These are phyloP conservation scores for Adelges cooleyi DNA, from an alignment of 1,140 invertebrate species.

Conservation along the genomic window DNA sequence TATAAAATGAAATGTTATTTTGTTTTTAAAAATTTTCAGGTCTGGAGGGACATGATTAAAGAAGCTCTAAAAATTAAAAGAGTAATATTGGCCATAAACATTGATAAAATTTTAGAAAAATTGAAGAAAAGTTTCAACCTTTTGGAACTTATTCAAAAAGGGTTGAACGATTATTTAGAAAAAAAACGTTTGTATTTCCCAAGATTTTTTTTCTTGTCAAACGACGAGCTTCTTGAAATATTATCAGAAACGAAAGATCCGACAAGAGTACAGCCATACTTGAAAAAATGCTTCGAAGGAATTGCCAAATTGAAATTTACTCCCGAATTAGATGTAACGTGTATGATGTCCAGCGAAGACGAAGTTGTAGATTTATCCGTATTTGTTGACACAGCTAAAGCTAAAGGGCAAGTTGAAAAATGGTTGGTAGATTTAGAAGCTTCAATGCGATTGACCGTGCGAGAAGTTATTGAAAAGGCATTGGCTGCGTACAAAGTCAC, in stretches of 20 bases:
- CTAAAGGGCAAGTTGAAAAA: slow-evolving; percentile 93
- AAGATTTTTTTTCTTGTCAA: slow-evolving; percentile 93
- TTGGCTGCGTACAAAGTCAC: slow-evolving; percentile 54
- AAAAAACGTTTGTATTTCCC: slow-evolving; percentile 92
- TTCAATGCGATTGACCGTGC: slow-evolving; percentile 82
- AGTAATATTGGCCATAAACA: slow-evolving; percentile 74
- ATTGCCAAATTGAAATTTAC: slow-evolving; percentile 80
- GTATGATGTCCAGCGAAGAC: slow-evolving; percentile 80
- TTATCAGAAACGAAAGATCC: slow-evolving; percentile 95
- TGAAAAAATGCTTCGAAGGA: slow-evolving; percentile 94
- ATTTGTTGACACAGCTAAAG: slow-evolving; percentile 71
- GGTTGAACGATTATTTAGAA: slow-evolving; percentile 87
- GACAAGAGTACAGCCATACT: slow-evolving; percentile 89
- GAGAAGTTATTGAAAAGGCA: slow-evolving; percentile 41
- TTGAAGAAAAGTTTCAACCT: slow-evolving; percentile 79
- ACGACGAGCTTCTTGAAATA: slow-evolving; percentile 92
- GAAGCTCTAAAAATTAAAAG: slow-evolving; percentile 60
- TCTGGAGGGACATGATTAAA: slow-evolving; percentile 93
- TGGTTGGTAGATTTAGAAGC: slow-evolving; percentile 85
- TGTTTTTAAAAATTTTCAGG: slow-evolving; percentile 39
- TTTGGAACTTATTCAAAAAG: slow-evolving; percentile 79
- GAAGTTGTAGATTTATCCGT: slow-evolving; percentile 69
- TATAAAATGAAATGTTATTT: slow-evolving; percentile 27
- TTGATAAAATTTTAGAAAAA: slow-evolving; percentile 86
- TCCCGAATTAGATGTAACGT: slow-evolving; percentile 69